Percentiles rank a stretch among this genome's conserved stretches.
These are phyloP conservation scores for Cryptocephalus primarius DNA, from an alignment of 2,888 invertebrate species.

Conservation along the genomic window DNA sequence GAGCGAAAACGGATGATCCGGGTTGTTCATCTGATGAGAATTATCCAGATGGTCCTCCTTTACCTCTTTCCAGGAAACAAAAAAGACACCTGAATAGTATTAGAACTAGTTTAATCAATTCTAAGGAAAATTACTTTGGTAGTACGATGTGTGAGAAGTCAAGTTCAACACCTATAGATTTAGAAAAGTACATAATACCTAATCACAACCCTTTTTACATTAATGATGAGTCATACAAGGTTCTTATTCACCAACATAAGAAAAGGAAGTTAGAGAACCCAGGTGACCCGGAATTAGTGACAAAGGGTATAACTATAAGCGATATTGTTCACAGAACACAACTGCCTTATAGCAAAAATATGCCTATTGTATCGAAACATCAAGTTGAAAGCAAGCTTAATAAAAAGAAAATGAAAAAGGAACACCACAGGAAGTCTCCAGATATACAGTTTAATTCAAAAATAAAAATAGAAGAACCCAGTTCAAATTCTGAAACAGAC, in stretches of 20 bases:
- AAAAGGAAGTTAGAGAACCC: conserved; percentile 58
- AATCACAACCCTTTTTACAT: conserved; percentile 40
- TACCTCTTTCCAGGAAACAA: conserved; percentile 46
- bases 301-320: conserved; percentile 59
- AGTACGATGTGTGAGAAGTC: conserved; percentile 36
- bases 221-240: conserved; percentile 54
- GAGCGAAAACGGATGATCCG: conserved; percentile 57
- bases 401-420: conserved; percentile 21
- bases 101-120: conserved; percentile 30
- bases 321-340: conserved; percentile 49
- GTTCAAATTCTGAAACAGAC: conserved; percentile 33
- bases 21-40: conserved; percentile 61
- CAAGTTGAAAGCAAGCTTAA: conserved; percentile 22
- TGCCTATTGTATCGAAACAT: conserved; percentile 18
- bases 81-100: conserved; percentile 42
- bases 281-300: conserved; percentile 67
- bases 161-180: conserved; percentile 28
- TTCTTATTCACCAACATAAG: conserved; percentile 60
- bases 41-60: conserved; percentile 58
- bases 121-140: conserved; percentile 33
- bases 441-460: conserved; percentile 8
- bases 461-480: conserved; percentile 10
- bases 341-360: conserved; percentile 33
- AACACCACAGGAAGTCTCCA: conserved; percentile 16
- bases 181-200: conserved; percentile 33